Conservation (phyloP, 92 coral and sea anemone genomes). For the Porites divaricata region DNA sequence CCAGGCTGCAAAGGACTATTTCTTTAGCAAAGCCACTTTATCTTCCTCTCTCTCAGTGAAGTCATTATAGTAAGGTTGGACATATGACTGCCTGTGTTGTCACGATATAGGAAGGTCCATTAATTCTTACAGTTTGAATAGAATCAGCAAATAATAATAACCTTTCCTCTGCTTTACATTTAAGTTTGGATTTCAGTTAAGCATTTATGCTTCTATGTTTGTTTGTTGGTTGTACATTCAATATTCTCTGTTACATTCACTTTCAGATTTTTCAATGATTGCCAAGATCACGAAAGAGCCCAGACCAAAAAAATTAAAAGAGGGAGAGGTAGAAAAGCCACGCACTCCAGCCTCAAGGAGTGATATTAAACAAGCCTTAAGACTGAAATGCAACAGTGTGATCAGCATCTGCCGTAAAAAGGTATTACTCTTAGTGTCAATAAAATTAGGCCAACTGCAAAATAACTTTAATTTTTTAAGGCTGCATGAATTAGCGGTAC, state of each 20-base stretch:
- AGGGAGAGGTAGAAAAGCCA: slow-evolving; percentile 13
- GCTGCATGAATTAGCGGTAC: too few relatives aligned
- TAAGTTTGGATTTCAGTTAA: background rate
- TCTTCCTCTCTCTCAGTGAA: slow-evolving; percentile 6
- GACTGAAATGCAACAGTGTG: slow-evolving; percentile 24
- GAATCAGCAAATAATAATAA: background rate
- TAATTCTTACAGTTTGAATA: slow-evolving; percentile 8
- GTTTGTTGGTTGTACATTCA: background rate
- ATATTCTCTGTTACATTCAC: background rate
- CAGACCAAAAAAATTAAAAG: slow-evolving; percentile 8
- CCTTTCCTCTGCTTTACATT: background rate
- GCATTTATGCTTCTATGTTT: background rate
- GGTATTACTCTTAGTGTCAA: background rate
- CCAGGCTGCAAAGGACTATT: too few relatives aligned
- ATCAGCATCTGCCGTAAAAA: background rate
- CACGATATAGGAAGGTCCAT: slow-evolving; percentile 10
- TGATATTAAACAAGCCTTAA: slow-evolving; percentile 23
- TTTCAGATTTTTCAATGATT: slow-evolving; percentile 44
- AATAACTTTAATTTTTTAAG: background rate
- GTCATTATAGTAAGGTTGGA: slow-evolving; percentile 7
- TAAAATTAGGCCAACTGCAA: slow-evolving; percentile 12
- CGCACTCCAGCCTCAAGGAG: slow-evolving; percentile 12
- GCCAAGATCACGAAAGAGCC: slow-evolving; percentile 37
- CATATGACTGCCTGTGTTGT: slow-evolving; percentile 20
- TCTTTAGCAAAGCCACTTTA: background rate